Conservation (phyloP, 2,797 vertebrate genomes). For the Rhynchonycteris naso region DNA sequence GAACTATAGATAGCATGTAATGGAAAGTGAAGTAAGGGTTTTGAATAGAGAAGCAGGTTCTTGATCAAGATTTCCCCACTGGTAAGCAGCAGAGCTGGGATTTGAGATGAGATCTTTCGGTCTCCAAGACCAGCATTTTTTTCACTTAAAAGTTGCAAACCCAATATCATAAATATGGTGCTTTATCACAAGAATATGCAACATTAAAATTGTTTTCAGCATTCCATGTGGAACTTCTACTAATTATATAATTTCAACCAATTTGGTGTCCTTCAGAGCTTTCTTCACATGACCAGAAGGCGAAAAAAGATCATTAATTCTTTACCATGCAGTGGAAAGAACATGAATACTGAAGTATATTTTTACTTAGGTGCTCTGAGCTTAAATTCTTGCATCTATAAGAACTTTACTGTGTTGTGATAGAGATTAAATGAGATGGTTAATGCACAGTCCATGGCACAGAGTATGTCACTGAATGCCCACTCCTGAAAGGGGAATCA, state of each 20-base stretch:
- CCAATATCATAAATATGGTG: neutral
- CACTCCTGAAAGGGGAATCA: neutral
- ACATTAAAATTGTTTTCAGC: neutral
- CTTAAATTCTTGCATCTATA: neutral
- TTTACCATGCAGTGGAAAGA: constrained; percentile 1
- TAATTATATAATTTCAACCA: constrained; percentile 22
- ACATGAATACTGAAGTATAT: neutral
- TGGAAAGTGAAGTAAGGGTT: neutral
- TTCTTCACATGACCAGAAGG: neutral
- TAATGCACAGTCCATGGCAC: neutral
- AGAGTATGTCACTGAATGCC: neutral
- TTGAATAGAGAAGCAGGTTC: neutral
- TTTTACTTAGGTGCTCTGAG: neutral
- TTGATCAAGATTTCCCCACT: neutral
- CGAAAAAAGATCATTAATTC: neutral
- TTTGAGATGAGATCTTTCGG: neutral
- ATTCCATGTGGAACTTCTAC: neutral
- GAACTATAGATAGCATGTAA: neutral
- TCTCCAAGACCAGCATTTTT: neutral
- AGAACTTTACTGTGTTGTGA: neutral
- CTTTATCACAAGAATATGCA: neutral
- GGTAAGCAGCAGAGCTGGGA: neutral
- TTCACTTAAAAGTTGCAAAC: neutral
- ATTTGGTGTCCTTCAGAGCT: neutral
- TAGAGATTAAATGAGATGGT: neutral